Conservation (phyloP, 2,888 invertebrate species). For the Aphelenchoides bicaudatus region DNA sequence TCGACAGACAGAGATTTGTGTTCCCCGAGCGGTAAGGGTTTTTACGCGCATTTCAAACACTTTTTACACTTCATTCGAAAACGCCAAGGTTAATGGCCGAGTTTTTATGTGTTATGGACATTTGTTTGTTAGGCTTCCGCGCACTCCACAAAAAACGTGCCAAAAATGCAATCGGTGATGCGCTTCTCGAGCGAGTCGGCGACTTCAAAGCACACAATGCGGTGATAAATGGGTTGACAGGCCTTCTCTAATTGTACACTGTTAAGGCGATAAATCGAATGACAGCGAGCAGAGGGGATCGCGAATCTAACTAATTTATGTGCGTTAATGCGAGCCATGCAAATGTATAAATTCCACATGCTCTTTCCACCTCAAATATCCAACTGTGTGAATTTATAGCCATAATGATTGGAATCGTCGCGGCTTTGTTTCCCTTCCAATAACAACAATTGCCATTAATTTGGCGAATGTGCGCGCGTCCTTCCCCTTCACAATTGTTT, state of each 20-base stretch:
- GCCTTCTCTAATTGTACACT: background rate
- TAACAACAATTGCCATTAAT: too few relatives aligned
- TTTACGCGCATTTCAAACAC: background rate
- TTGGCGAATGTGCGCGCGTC: too few relatives aligned
- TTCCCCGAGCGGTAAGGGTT: constrained; percentile 79
- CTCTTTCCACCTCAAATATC: too few relatives aligned
- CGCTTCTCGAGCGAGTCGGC: constrained; percentile 4
- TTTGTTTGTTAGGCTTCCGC: background rate
- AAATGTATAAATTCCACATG: too few relatives aligned
- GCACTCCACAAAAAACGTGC: constrained; percentile 1
- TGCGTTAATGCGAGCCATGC: too few relatives aligned
- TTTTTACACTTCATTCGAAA: too few relatives aligned
- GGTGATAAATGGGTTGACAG: constrained; percentile 15
- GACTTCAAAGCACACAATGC: constrained; percentile 14
- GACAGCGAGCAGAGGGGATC: constrained; percentile 4
- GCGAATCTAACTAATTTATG: too few relatives aligned
- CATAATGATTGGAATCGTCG: too few relatives aligned
- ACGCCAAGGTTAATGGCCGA: too few relatives aligned
- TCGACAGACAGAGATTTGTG: constrained; percentile 88
- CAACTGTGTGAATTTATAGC: too few relatives aligned
- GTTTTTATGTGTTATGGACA: background rate
- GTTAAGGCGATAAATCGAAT: background rate
- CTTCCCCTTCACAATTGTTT: too few relatives aligned
- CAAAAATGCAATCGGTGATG: background rate
- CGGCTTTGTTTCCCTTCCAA: too few relatives aligned